Evolutionary conservation across 2,113 vertebrate genomes (phyloP).

Genomic region (human): DNA sequence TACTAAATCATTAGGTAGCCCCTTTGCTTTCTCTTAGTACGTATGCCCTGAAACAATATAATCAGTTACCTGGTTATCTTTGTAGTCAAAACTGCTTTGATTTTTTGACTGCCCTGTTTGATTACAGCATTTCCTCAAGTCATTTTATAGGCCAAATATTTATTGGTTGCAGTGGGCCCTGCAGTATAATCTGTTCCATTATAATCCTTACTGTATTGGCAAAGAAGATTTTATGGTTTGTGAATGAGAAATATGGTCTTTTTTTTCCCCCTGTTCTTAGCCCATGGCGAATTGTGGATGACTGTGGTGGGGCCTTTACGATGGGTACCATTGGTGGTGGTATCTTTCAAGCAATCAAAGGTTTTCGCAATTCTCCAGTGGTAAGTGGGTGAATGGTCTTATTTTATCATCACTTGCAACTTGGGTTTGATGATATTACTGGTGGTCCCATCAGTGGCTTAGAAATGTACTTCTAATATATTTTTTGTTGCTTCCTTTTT

Average conservation of each 20-base stretch:
- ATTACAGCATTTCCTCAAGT: not conserved
- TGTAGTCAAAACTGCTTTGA: not conserved
- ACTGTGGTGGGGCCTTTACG: constrained; percentile 97
- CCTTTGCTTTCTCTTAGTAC: not conserved
- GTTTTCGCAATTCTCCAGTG: constrained; percentile 95
- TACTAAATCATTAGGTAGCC: not conserved
- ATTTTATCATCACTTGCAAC: not conserved
- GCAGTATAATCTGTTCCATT: not conserved
- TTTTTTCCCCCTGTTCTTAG: constrained; percentile 76
- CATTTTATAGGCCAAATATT: not conserved
- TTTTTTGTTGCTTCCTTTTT: not conserved
- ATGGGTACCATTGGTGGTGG: constrained; percentile 98
- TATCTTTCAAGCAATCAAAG: constrained; percentile 97
- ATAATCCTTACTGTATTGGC: not conserved
- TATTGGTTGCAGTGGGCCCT: not conserved
- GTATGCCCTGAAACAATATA: not conserved
- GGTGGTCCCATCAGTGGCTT: not conserved
- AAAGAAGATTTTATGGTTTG: not conserved
- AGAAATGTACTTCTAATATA: not conserved
- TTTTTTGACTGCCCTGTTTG: not conserved
- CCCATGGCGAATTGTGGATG: constrained; percentile 98
- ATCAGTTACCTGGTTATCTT: not conserved
- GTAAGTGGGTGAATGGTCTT: constrained; percentile 84
- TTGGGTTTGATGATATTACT: not conserved
- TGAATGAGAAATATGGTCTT: not conserved